Evolutionary conservation across 2,888 invertebrate genomes (phyloP).

Genomic region (Andrena chrysosceles): DNA sequence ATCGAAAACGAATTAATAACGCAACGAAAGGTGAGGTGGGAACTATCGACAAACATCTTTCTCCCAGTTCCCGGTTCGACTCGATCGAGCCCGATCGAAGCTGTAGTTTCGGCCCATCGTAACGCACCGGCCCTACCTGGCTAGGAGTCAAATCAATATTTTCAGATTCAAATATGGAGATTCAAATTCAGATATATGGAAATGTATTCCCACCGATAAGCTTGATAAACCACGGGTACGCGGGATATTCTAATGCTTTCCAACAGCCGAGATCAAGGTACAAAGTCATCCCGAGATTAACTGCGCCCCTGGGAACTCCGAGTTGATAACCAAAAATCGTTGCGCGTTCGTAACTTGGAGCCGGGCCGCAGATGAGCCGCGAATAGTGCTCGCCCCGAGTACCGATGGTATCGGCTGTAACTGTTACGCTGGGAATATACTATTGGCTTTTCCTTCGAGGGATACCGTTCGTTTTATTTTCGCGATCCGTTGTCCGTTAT

Average conservation of each 20-base stretch:
- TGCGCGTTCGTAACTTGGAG: conserved; percentile 15
- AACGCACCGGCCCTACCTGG: conserved; percentile 42
- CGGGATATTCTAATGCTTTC: conserved; percentile 69
- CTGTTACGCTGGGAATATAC: not conserved
- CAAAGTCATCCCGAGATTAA: conserved; percentile 72
- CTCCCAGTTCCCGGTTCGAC: conserved; percentile 47
- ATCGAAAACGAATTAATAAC: conserved; percentile 69
- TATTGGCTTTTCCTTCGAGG: conserved; percentile 6
- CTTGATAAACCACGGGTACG: conserved; percentile 75
- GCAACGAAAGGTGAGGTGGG: conserved; percentile 45
- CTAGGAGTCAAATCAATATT: conserved; percentile 73
- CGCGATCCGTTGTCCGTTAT: conserved; percentile 1
- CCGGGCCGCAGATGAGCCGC: conserved; percentile 36
- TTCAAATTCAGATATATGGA: conserved; percentile 76
- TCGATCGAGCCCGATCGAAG: conserved; percentile 53
- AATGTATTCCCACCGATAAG: conserved; percentile 76
- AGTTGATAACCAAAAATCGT: conserved; percentile 68
- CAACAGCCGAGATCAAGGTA: conserved; percentile 65
- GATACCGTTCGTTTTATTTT: conserved; percentile 29
- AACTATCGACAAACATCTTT: conserved; percentile 63
- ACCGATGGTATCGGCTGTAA: conserved; percentile 5
- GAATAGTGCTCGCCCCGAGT: conserved; percentile 12
- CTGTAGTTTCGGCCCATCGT: conserved; percentile 31
- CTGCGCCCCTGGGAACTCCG: conserved; percentile 56
- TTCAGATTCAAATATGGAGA: conserved; percentile 76